phyloP scores from a whole-genome alignment of 2,113 vertebrate species.

The Laticauda laticaudata region DNA sequence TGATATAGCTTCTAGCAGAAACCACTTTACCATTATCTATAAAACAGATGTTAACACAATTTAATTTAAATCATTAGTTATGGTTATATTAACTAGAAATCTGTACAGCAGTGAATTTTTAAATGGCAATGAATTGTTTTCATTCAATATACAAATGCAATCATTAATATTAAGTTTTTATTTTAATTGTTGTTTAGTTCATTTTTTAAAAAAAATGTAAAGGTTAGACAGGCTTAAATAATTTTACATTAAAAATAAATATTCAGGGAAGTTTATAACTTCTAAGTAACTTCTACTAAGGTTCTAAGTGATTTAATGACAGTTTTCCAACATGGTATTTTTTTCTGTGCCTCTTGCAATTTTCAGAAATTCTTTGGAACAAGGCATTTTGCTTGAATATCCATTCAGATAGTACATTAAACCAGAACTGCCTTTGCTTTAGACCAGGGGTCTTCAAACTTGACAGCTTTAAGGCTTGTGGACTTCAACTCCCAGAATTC shows the following conservation, averaged over 20 bases:
- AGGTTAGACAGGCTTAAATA: neutral
- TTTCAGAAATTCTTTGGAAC: neutral
- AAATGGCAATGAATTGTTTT: neutral
- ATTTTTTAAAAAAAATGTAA: neutral
- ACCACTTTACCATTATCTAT: neutral
- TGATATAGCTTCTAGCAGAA: neutral
- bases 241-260: neutral
- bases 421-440: neutral
- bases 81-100: conserved; percentile 61
- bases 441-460: neutral
- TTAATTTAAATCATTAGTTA: conserved; percentile 68
- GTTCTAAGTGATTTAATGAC: neutral
- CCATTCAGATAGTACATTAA: neutral
- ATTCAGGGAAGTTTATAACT: neutral
- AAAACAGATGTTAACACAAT: conserved; percentile 61
- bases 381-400: neutral
- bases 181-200: neutral
- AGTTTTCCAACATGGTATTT: neutral
- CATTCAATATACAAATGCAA: neutral
- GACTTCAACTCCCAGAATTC: no score
- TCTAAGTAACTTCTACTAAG: neutral
- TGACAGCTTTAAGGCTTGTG: no score
- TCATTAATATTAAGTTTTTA: neutral
- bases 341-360: neutral
- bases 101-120: conserved; percentile 38